These are phyloP conservation scores for Syngnathus typhle DNA, from an alignment of 2,113 vertebrate species.

Conservation along the genomic window DNA sequence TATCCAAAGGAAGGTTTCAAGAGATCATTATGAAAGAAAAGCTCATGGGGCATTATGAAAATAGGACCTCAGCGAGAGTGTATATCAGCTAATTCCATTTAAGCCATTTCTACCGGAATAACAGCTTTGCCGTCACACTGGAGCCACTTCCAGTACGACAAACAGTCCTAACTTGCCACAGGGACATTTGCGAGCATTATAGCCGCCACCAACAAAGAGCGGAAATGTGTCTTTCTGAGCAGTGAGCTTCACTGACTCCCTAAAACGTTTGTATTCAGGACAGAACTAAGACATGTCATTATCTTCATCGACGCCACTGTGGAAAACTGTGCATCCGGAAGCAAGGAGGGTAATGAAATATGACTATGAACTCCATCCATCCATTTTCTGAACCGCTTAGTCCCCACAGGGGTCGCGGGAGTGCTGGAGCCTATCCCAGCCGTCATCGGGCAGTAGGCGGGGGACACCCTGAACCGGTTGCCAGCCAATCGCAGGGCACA, in stretches of 20 bases:
- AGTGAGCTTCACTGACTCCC: constrained; percentile 9
- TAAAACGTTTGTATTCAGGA: constrained; percentile 14
- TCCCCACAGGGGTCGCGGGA: no score
- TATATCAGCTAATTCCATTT: neutral
- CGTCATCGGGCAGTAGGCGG: no score
- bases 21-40: neutral
- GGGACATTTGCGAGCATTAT: constrained; percentile 25
- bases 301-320: constrained; percentile 4
- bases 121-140: constrained; percentile 1
- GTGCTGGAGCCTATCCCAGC: no score
- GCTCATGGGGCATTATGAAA: neutral
- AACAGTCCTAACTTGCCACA: constrained; percentile 13
- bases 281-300: constrained; percentile 1
- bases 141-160: constrained; percentile 6
- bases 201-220: constrained; percentile 15
- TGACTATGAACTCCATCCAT: no score
- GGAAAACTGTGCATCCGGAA: neutral
- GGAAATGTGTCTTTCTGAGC: constrained; percentile 26
- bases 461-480: no score
- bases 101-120: neutral
- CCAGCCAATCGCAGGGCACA: no score
- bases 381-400: no score
- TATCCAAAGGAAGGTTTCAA: neutral
- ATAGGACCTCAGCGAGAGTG: neutral
- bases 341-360: neutral